phyloP scores from a whole-genome alignment of 2,797 vertebrate genomes.

The Amphiprion clarkii region DNA sequence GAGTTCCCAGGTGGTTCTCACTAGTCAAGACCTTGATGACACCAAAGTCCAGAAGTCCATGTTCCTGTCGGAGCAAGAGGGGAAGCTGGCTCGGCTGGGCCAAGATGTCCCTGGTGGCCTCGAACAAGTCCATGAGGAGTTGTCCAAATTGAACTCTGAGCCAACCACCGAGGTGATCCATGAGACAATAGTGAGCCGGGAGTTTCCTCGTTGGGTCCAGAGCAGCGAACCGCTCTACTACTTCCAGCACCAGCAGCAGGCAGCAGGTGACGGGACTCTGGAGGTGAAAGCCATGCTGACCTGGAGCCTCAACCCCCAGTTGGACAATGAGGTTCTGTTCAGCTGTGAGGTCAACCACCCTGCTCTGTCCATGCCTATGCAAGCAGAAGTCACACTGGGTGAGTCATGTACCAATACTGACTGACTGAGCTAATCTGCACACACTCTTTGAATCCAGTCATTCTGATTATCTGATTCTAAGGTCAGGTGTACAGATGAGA shows the following conservation, averaged over 20 bases:
- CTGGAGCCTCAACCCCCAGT: slow-evolving; percentile 95
- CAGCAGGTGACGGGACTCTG: slow-evolving; percentile 88
- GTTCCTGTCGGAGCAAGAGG: slow-evolving; percentile 81
- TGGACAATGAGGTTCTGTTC: slow-evolving; percentile 95
- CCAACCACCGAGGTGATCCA: slow-evolving; percentile 88
- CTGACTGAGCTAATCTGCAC: background rate
- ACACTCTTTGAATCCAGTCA: background rate
- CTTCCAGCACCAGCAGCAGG: slow-evolving; percentile 87
- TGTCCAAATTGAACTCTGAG: slow-evolving; percentile 38
- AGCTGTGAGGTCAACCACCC: slow-evolving; percentile 98
- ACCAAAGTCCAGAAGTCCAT: slow-evolving; percentile 90
- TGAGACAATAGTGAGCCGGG: slow-evolving; percentile 93
- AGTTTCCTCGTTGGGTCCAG: slow-evolving; percentile 94
- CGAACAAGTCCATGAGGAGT: slow-evolving; percentile 1
- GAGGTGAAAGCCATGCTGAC: slow-evolving; percentile 93
- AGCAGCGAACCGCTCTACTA: slow-evolving; percentile 91
- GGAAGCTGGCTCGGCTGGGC: slow-evolving; percentile 66
- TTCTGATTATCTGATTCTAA: background rate
- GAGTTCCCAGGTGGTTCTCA: slow-evolving; percentile 80
- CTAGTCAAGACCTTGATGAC: slow-evolving; percentile 90
- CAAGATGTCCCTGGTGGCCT: slow-evolving; percentile 67
- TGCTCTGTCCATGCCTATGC: slow-evolving; percentile 96
- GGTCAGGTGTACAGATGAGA: too few species aligned
- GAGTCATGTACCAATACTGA: slow-evolving; percentile 63
- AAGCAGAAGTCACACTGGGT: slow-evolving; percentile 94